phyloP scores from a whole-genome alignment of 1,140 invertebrate species.

The Eriocheir sinensis region DNA sequence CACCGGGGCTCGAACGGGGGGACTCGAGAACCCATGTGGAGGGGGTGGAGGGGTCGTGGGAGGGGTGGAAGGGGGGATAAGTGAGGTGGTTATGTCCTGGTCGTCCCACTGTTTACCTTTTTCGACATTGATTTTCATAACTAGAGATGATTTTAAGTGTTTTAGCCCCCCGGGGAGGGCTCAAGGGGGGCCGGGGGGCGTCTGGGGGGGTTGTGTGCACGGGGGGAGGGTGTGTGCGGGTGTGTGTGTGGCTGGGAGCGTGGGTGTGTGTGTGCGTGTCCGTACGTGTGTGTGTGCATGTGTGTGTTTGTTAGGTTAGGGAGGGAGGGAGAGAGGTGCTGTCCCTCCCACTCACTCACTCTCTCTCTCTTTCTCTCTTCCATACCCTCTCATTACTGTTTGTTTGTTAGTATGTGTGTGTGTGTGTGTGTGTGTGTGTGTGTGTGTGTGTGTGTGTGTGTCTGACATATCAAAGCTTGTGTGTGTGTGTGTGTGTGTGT shows the following conservation, averaged over 20 bases:
- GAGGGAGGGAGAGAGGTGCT: too few relatives aligned
- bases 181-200: background rate
- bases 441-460: too few relatives aligned
- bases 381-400: too few relatives aligned
- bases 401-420: too few relatives aligned
- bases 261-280: constrained; percentile 27
- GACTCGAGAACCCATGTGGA: background rate
- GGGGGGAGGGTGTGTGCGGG: background rate
- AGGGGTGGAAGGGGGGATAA: background rate
- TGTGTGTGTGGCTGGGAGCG: too few relatives aligned
- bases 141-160: background rate
- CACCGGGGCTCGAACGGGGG: background rate
- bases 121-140: constrained; percentile 57
- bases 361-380: too few relatives aligned
- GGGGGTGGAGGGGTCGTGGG: background rate
- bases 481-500: constrained; percentile 34
- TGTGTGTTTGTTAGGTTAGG: background rate
- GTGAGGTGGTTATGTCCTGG: background rate
- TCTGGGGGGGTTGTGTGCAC: background rate
- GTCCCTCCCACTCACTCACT: too few relatives aligned
- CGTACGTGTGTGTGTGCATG: background rate
- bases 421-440: background rate
- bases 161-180: background rate
- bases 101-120: background rate
- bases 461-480: too few relatives aligned